phyloP scores from a whole-genome alignment of 2,113 vertebrate species.

The Lophius piscatorius region DNA sequence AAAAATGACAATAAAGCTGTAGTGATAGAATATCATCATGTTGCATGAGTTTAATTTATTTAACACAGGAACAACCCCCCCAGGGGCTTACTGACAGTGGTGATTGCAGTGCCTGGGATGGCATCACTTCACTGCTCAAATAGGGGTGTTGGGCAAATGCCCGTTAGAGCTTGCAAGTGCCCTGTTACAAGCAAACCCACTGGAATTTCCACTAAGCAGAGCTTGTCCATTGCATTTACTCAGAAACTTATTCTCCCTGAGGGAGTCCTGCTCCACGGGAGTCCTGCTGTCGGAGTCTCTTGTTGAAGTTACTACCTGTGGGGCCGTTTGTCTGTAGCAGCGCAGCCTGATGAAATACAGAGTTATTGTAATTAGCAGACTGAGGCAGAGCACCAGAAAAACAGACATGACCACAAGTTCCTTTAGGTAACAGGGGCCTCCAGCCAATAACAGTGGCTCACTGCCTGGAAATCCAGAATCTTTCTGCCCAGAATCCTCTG shows the following conservation, averaged over 20 bases:
- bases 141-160: conserved; percentile 78
- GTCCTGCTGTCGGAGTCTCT: conserved; percentile 31
- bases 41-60: no score
- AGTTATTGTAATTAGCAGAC: conserved; percentile 53
- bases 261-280: conserved; percentile 56
- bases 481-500: background rate
- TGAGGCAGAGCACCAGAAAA: conserved; percentile 70
- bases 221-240: conserved; percentile 41
- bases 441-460: conserved; percentile 4
- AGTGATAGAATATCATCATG: no score
- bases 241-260: conserved; percentile 25
- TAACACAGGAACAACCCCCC: no score
- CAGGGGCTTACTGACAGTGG: no score
- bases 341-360: conserved; percentile 58
- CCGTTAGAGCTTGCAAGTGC: conserved; percentile 63
- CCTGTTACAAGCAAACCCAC: conserved; percentile 49
- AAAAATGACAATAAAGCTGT: no score
- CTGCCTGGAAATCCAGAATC: conserved; percentile 5
- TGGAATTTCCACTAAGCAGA: conserved; percentile 25
- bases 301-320: conserved; percentile 27
- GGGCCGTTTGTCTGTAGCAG: conserved; percentile 53
- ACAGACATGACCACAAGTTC: conserved; percentile 77
- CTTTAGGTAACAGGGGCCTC: conserved; percentile 57
- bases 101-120: no score
- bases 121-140: conserved; percentile 45